phyloP scores from a whole-genome alignment of 2,113 vertebrate genomes.

The Cyprinodon tularosa region DNA sequence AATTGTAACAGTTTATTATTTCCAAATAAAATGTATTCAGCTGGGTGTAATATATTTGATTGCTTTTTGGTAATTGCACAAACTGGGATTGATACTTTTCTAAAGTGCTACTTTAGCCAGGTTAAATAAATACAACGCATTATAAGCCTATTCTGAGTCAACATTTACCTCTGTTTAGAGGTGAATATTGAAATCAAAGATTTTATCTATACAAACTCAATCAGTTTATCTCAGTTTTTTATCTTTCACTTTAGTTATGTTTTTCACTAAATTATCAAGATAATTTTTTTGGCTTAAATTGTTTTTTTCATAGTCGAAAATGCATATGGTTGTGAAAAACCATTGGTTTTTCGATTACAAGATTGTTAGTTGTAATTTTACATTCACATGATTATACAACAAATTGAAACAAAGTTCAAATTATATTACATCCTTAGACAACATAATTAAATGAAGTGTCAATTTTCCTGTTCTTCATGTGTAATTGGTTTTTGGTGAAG shows the following conservation, averaged over 20 bases:
- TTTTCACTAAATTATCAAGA: too few species aligned
- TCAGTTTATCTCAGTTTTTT: too few species aligned
- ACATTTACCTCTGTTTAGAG: background rate
- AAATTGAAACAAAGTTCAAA: too few species aligned
- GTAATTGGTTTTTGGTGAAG: background rate
- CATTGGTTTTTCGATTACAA: too few species aligned
- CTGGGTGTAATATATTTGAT: background rate
- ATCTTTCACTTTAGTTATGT: too few species aligned
- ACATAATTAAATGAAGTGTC: background rate
- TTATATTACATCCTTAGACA: too few species aligned
- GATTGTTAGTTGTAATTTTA: too few species aligned
- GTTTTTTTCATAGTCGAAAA: too few species aligned
- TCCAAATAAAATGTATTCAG: background rate
- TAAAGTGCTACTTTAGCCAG: background rate
- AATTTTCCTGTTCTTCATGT: background rate
- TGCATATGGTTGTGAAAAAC: too few species aligned
- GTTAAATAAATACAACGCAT: background rate
- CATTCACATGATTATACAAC: too few species aligned
- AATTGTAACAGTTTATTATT: background rate
- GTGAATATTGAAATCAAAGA: background rate
- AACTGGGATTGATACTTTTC: background rate
- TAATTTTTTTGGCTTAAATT: too few species aligned
- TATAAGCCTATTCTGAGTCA: background rate
- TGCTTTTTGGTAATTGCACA: background rate
- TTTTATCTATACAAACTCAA: too few species aligned